A percentile compares a stretch with the other conserved stretches of the same genome.
These are phyloP conservation scores for Gymnoscopelus microlampas DNA, from an alignment of 2,797 vertebrate species.

Conservation along the genomic window DNA sequence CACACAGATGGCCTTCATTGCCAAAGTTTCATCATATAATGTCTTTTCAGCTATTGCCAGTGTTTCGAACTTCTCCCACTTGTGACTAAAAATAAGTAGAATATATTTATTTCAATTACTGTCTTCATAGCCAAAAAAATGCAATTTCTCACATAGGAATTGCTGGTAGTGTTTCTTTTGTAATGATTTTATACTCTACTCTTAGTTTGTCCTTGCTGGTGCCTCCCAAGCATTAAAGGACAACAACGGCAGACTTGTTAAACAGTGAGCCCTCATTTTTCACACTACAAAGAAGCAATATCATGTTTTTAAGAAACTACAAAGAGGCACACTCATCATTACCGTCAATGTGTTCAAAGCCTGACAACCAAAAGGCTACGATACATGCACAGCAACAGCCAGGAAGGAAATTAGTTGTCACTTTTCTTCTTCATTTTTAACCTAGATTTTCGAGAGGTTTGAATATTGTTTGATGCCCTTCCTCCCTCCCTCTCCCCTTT, in stretches of 20 bases:
- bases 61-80: slow-evolving; percentile 3
- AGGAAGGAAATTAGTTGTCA: too few relatives aligned
- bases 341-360: too few relatives aligned
- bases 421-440: not conserved
- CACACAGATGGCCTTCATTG: slow-evolving; percentile 48
- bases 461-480: too few relatives aligned
- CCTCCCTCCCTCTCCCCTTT: not conserved
- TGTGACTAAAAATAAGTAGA: too few relatives aligned
- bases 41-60: slow-evolving; percentile 1
- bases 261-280: too few relatives aligned
- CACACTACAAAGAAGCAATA: too few relatives aligned
- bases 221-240: not conserved
- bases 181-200: not conserved
- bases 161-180: slow-evolving; percentile 5
- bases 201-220: not conserved
- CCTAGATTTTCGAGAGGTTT: too few relatives aligned
- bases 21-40: slow-evolving; percentile 12
- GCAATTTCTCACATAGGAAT: not conserved
- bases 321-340: too few relatives aligned
- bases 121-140: not conserved
- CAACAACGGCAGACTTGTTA: too few relatives aligned
- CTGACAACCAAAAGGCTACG: too few relatives aligned
- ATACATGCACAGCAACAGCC: too few relatives aligned
- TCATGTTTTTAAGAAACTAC: too few relatives aligned
- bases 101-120: not conserved